phyloP scores from a whole-genome alignment of 2,113 vertebrate genomes.

The Tychaedon coryphoeus region DNA sequence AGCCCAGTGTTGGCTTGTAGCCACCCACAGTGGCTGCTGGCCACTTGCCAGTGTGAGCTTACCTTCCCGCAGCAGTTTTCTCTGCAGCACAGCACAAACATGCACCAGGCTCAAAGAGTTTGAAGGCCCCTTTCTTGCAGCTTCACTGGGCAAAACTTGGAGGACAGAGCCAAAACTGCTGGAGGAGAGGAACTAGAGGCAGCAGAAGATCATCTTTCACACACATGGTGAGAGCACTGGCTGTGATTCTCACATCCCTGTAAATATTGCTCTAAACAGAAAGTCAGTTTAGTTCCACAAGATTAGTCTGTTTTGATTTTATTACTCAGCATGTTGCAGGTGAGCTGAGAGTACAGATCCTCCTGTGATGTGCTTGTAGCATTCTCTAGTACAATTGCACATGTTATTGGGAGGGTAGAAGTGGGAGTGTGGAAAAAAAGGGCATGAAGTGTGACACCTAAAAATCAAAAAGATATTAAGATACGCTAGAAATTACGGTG shows the following conservation, averaged over 20 bases:
- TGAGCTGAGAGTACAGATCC: not conserved
- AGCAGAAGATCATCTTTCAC: not conserved
- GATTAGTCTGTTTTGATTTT: not conserved
- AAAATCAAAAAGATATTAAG: not conserved
- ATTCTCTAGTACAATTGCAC: slow-evolving; percentile 38
- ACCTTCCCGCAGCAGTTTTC: not conserved
- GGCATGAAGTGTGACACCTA: not conserved
- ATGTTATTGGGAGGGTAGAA: not conserved
- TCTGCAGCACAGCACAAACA: not conserved
- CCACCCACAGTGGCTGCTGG: not conserved
- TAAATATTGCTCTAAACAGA: not conserved
- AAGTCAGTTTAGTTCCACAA: not conserved
- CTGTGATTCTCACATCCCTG: not conserved
- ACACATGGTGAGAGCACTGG: accelerated
- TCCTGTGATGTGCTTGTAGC: not conserved
- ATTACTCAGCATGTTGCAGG: not conserved
- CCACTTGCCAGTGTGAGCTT: not conserved
- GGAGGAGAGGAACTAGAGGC: not conserved
- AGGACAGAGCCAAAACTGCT: not conserved
- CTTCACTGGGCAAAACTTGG: not conserved
- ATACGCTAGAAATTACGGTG: slow-evolving; percentile 11
- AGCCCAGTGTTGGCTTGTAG: not conserved
- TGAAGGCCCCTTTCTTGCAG: not conserved
- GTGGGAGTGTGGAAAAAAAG: not conserved
- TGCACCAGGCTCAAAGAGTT: not conserved